Evolutionary conservation across 2,888 invertebrate species (phyloP).

Genomic region (Sarcophaga subvicina): DNA sequence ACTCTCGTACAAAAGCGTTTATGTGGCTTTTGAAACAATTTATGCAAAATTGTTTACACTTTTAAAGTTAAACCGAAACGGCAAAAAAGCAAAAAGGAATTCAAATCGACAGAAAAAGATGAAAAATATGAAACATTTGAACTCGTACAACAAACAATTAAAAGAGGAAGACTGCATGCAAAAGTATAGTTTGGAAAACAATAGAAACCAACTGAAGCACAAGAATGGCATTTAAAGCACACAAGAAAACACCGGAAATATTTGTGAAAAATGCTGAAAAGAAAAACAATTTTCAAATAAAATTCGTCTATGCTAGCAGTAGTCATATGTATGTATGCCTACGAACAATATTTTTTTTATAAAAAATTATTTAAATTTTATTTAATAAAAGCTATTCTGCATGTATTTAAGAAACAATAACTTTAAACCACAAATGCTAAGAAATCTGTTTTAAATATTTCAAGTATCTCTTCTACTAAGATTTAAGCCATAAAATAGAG

Average conservation of each 20-base stretch:
- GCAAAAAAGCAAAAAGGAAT: neutral
- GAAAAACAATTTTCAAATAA: neutral
- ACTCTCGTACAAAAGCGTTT: slow-evolving; percentile 61
- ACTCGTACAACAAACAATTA: slow-evolving; percentile 52
- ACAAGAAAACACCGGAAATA: slow-evolving; percentile 7
- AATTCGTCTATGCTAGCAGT: neutral
- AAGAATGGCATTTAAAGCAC: slow-evolving; percentile 8
- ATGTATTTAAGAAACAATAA: neutral
- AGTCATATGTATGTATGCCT: neutral
- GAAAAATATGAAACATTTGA: slow-evolving; percentile 17
- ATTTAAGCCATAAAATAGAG: slow-evolving; percentile 15
- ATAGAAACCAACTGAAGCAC: slow-evolving; percentile 39
- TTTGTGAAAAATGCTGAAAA: slow-evolving; percentile 31
- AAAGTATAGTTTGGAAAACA: slow-evolving; percentile 59
- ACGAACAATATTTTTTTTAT: neutral
- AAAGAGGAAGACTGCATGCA: slow-evolving; percentile 35
- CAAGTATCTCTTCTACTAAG: slow-evolving; percentile 15
- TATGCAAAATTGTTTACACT: slow-evolving; percentile 67
- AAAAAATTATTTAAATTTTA: too few species aligned
- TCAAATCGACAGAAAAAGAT: neutral
- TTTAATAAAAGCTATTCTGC: too few species aligned
- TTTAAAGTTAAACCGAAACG: slow-evolving; percentile 56
- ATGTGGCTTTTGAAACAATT: slow-evolving; percentile 65
- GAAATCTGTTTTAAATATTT: slow-evolving; percentile 38
- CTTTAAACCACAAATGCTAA: neutral